Conservation (phyloP, 2,888 invertebrate genomes). For the Colostygia pectinataria region DNA sequence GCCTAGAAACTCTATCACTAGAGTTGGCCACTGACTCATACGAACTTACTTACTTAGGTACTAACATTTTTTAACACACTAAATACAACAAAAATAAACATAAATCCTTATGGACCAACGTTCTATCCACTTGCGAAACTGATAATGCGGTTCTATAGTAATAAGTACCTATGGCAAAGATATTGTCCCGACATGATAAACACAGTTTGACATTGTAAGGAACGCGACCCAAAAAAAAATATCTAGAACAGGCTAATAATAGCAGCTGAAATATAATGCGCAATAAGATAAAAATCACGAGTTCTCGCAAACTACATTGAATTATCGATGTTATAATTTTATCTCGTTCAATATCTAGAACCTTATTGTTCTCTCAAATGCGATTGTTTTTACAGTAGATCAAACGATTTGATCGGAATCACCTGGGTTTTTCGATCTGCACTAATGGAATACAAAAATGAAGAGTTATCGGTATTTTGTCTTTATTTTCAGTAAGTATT, state of each 20-base stretch:
- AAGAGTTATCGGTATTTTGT: slow-evolving; percentile 36
- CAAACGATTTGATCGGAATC: slow-evolving; percentile 27
- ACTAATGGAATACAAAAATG: slow-evolving; percentile 43
- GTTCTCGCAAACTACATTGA: slow-evolving; percentile 31
- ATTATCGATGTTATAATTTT: slow-evolving; percentile 30
- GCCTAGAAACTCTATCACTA: no score
- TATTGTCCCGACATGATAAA: slow-evolving; percentile 19
- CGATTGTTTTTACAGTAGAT: slow-evolving; percentile 32
- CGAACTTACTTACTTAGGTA: no score
- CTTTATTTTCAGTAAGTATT: slow-evolving; percentile 40
- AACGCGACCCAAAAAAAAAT: slow-evolving; percentile 18
- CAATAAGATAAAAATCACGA: slow-evolving; percentile 41
- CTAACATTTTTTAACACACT: no score
- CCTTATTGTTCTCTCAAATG: slow-evolving; percentile 31
- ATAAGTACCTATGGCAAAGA: no score
- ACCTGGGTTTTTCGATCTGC: slow-evolving; percentile 27
- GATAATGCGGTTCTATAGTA: no score
- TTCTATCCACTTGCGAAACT: no score
- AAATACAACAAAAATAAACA: no score
- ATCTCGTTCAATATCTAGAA: slow-evolving; percentile 35
- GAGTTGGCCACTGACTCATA: no score
- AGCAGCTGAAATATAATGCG: slow-evolving; percentile 30
- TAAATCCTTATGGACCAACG: no score
- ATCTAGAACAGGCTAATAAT: slow-evolving; percentile 24
- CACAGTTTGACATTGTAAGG: slow-evolving; percentile 3